Conservation (phyloP, 2,888 invertebrate species). For the Malachius bipustulatus region DNA sequence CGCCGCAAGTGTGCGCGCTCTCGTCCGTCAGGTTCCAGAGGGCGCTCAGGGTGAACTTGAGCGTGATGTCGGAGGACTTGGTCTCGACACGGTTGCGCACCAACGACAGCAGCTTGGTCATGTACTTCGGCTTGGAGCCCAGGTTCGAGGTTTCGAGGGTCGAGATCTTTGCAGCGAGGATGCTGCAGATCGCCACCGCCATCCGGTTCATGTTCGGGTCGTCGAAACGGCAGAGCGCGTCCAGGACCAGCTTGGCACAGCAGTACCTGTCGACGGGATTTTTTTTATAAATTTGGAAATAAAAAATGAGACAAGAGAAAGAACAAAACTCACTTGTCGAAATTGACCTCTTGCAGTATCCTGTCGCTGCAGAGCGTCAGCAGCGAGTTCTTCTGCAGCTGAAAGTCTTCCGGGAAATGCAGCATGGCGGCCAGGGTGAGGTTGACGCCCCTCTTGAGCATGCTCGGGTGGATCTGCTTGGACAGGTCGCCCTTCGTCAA, state of each 20-base stretch:
- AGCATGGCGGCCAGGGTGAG: constrained; percentile 57
- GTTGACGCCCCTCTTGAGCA: constrained; percentile 49
- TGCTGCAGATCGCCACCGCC: constrained; percentile 71
- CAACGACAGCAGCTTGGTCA: constrained; percentile 53
- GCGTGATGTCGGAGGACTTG: constrained; percentile 46
- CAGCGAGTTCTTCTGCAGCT: constrained; percentile 60
- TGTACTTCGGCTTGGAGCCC: constrained; percentile 53
- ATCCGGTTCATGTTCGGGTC: constrained; percentile 61
- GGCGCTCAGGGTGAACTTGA: constrained; percentile 65
- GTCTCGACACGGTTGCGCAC: constrained; percentile 39
- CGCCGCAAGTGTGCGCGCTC: constrained; percentile 55
- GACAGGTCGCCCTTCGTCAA: constrained; percentile 54
- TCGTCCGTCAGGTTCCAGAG: constrained; percentile 72
- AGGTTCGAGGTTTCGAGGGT: constrained; percentile 55
- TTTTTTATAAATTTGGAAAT: background rate
- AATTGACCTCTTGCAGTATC: constrained; percentile 58
- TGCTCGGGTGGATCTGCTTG: constrained; percentile 49
- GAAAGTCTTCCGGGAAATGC: constrained; percentile 51
- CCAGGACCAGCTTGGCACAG: constrained; percentile 59
- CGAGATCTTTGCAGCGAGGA: constrained; percentile 45
- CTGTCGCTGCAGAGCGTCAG: constrained; percentile 63
- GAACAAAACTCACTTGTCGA: constrained; percentile 37
- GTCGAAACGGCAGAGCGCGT: constrained; percentile 55
- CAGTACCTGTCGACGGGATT: constrained; percentile 35
- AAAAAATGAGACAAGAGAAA: background rate